Evolutionary conservation across 2,113 vertebrate species (phyloP).

Genomic region (Gymnogyps californianus): DNA sequence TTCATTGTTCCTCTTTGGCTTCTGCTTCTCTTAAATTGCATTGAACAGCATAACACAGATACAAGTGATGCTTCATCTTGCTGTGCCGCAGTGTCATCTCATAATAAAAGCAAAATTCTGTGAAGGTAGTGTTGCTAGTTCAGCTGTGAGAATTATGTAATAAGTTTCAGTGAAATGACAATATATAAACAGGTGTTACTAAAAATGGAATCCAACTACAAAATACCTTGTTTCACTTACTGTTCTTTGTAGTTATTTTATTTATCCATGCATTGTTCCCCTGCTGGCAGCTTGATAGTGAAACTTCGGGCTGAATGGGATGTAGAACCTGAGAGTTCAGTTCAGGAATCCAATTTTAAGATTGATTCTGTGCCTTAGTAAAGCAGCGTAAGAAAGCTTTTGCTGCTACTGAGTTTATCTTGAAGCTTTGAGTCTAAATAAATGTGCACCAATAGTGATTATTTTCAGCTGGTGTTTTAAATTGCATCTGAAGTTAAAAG

Average conservation of each 20-base stretch:
- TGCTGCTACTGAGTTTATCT: background rate
- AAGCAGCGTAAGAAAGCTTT: background rate
- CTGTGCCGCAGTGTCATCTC: background rate
- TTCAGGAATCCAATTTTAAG: background rate
- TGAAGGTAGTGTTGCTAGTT: background rate
- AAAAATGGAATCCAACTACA: background rate
- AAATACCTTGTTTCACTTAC: background rate
- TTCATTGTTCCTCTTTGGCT: background rate
- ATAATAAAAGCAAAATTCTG: background rate
- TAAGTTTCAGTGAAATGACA: background rate
- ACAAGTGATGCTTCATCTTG: background rate
- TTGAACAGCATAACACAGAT: fast-evolving
- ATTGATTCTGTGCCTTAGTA: background rate
- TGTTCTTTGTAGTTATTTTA: background rate
- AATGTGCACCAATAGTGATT: background rate
- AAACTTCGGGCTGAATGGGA: background rate
- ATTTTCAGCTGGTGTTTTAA: background rate
- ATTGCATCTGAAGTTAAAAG: background rate
- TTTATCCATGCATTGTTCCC: background rate
- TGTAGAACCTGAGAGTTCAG: background rate
- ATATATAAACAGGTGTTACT: background rate
- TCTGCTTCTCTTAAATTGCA: background rate
- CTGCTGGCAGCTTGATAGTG: background rate
- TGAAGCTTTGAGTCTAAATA: background rate
- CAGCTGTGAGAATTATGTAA: background rate